phyloP scores from a whole-genome alignment of 2,888 invertebrate species.

The Synergus itoensis region DNA sequence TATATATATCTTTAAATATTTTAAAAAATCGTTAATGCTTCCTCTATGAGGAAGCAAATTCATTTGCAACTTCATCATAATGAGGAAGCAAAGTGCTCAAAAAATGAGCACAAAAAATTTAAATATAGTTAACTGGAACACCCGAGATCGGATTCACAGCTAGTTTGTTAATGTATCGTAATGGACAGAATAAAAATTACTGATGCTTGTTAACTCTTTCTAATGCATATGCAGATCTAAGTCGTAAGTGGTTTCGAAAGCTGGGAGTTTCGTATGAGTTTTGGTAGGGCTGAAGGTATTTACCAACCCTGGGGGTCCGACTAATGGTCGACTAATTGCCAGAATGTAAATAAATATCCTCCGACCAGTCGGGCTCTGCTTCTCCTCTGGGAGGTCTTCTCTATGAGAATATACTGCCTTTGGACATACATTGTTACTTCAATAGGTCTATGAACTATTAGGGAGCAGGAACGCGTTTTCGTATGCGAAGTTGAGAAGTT shows the following conservation, averaged over 20 bases:
- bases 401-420: conserved; percentile 75
- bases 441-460: conserved; percentile 59
- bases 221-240: neutral
- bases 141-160: too few species aligned
- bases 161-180: too few species aligned
- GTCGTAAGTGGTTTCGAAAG: conserved; percentile 50
- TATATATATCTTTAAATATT: too few species aligned
- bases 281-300: conserved; percentile 29
- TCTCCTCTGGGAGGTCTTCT: conserved; percentile 64
- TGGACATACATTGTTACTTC: conserved; percentile 74
- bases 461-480: conserved; percentile 35
- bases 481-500: conserved; percentile 39
- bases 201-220: neutral
- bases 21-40: too few species aligned
- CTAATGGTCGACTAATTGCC: conserved; percentile 76
- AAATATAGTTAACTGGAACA: too few species aligned
- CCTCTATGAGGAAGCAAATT: too few species aligned
- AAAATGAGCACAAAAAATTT: too few species aligned
- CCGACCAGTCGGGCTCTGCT: conserved; percentile 63
- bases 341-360: conserved; percentile 77
- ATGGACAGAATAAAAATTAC: neutral
- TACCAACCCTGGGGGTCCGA: conserved; percentile 62
- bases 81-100: too few species aligned
- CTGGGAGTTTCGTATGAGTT: conserved; percentile 48
- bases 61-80: too few species aligned